Evolutionary conservation across 2,113 vertebrate species (phyloP).

Genomic region (Eudyptes chrysolophus): DNA sequence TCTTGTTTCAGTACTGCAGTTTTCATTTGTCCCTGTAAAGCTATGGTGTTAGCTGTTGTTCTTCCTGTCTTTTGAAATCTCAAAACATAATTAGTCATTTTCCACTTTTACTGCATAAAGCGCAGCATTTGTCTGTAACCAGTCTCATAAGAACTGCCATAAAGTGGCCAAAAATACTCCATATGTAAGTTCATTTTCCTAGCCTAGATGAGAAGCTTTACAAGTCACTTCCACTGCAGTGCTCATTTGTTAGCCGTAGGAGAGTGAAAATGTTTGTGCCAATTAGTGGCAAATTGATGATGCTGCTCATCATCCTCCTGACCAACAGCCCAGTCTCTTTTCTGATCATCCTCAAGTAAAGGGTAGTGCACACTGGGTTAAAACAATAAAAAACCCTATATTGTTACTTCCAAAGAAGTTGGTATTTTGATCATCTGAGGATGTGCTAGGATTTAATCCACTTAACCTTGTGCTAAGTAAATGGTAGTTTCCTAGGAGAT

Average conservation of each 20-base stretch:
- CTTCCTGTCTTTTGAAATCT: neutral
- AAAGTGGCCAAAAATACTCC: neutral
- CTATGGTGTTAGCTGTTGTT: neutral
- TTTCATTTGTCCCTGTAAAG: neutral
- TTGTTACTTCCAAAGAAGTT: neutral
- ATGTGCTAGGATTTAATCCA: neutral
- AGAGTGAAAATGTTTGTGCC: neutral
- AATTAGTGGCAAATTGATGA: neutral
- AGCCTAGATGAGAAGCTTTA: neutral
- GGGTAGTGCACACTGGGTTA: neutral
- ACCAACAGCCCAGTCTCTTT: neutral
- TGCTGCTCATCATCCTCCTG: neutral
- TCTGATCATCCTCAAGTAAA: neutral
- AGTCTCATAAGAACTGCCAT: neutral
- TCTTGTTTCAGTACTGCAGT: neutral
- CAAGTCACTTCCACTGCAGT: neutral
- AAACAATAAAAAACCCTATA: rapidly evolving
- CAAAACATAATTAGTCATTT: neutral
- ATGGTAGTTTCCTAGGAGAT: neutral
- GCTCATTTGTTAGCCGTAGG: neutral
- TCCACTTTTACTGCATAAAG: neutral
- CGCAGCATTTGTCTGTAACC: neutral
- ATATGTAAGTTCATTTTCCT: neutral
- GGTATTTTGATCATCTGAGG: neutral
- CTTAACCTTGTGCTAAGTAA: neutral